phyloP scores from a whole-genome alignment of 2,797 vertebrate species.

The Manis pentadactyla region DNA sequence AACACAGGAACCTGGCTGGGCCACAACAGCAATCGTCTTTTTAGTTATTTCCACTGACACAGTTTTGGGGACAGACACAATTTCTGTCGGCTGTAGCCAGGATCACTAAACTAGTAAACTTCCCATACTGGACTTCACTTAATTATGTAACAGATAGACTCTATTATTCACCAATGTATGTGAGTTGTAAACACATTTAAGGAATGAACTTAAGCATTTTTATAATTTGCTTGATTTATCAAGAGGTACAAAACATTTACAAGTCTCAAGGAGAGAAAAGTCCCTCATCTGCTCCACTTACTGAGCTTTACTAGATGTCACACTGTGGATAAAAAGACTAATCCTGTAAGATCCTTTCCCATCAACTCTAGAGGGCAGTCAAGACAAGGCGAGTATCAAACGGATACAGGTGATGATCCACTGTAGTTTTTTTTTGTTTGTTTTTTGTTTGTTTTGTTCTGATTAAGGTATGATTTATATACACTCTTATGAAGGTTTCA shows the following conservation, averaged over 20 bases:
- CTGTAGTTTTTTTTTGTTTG: background rate
- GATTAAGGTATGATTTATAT: too few relatives aligned
- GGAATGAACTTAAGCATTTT: conserved; percentile 33
- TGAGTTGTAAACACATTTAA: conserved; percentile 26
- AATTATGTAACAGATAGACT: conserved; percentile 20
- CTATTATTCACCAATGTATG: background rate
- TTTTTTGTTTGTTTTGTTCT: too few relatives aligned
- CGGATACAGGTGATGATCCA: background rate
- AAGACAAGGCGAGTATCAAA: conserved; percentile 21
- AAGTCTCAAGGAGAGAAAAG: background rate
- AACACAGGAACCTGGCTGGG: background rate
- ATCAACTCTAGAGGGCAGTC: conserved; percentile 51
- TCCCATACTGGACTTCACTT: background rate
- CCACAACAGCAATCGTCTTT: background rate
- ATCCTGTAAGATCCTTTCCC: background rate
- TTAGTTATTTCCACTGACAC: background rate
- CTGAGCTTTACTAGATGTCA: background rate
- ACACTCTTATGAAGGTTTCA: too few relatives aligned
- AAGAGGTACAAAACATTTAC: background rate
- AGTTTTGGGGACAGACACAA: conserved; percentile 7
- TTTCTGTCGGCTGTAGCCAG: background rate
- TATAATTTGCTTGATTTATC: background rate
- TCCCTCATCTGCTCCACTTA: background rate
- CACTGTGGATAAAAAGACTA: background rate
- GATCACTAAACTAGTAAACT: background rate